These are phyloP conservation scores for Hypsopygia costalis DNA, from an alignment of 2,888 invertebrate genomes.

Conservation along the genomic window DNA sequence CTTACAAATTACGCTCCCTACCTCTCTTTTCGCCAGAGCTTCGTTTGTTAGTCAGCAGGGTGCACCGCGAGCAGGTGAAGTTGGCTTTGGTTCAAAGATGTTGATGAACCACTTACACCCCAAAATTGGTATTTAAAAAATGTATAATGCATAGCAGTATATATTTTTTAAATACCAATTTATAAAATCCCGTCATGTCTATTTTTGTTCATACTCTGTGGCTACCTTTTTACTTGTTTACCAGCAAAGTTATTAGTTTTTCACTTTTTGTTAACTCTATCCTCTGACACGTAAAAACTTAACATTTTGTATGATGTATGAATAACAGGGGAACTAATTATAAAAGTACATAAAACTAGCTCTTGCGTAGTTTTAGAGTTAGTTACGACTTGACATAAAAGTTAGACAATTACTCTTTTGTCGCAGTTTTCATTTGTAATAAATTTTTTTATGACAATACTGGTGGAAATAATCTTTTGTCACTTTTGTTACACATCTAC, in stretches of 20 bases:
- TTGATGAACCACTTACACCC: too few species aligned
- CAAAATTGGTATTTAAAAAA: too few species aligned
- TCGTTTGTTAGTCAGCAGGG: too few species aligned
- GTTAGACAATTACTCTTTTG: not conserved
- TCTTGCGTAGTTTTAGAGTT: not conserved
- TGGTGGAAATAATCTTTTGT: too few species aligned
- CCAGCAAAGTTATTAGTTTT: conserved; percentile 44
- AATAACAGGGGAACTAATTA: conserved; percentile 9
- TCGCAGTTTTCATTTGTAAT: not conserved
- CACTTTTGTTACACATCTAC: too few species aligned
- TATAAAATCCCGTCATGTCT: not conserved
- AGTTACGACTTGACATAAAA: conserved; percentile 2
- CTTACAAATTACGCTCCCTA: too few species aligned
- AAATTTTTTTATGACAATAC: too few species aligned
- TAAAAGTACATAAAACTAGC: conserved; percentile 5
- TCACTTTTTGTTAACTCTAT: conserved; percentile 18
- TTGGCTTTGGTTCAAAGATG: too few species aligned
- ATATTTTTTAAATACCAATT: too few species aligned
- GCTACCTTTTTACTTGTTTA: conserved; percentile 37
- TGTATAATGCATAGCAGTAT: too few species aligned
- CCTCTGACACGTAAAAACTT: conserved; percentile 10
- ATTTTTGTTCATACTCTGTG: not conserved
- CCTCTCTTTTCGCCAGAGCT: too few species aligned
- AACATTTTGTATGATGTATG: conserved; percentile 8
- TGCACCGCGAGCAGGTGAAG: too few species aligned